Base-by-base conservation (phyloP, 1,140 invertebrate genomes). In the Nasonia vitripennis region DNA sequence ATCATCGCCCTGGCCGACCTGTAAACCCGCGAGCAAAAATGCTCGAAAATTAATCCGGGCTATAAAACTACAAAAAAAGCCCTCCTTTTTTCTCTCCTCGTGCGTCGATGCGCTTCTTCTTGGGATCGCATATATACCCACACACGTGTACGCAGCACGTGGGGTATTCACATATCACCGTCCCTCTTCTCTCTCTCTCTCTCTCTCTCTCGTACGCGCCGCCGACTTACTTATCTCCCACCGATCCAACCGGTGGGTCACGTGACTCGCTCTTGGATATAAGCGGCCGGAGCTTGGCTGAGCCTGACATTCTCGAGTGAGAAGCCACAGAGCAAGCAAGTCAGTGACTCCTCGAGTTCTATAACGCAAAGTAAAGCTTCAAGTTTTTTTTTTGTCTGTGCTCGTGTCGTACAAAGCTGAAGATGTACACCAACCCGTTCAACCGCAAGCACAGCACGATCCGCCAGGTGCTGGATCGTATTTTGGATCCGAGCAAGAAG, bases 381-480 rank as follows among this genome's bases (percentile, higher is more conserved):
- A 27, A 27, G 27, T 27, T 27, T 17, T 27, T 12, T 41, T 17
- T 2, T 12, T 71, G 12, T 45, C 51, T 48, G 81, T 37, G 34
- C 31, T 34, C 62, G n/a, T 20, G 62, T 67, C n/a, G 62, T 67
- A 67, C 0, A 37, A 37, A 37, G 62, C 2, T 45, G 67, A 94
- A 91, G 81, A 96, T 96, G 96, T 96, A 95, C 90, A 95, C 95
- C 7, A 96, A 96, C 91, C 96, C 96, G 71, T 96, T 96, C 90
- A 95, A 96, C 87, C 94, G 96, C 89, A 96, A 96, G 87, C 95
- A 96, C 92, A 95, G 95, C 80, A 95, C 95, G 4, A 95, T 96
- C 87, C 94, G 95, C 80, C 95, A 96, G 89, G 94, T 96, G 86
- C 91, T 96, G 88, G 95, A 96, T 88, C 94, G 94, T 81, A 91